Percentiles rank a stretch among this genome's conserved stretches.
Conservation (phyloP, 2,797 vertebrate species). For the Sebastes taczanowskii region DNA sequence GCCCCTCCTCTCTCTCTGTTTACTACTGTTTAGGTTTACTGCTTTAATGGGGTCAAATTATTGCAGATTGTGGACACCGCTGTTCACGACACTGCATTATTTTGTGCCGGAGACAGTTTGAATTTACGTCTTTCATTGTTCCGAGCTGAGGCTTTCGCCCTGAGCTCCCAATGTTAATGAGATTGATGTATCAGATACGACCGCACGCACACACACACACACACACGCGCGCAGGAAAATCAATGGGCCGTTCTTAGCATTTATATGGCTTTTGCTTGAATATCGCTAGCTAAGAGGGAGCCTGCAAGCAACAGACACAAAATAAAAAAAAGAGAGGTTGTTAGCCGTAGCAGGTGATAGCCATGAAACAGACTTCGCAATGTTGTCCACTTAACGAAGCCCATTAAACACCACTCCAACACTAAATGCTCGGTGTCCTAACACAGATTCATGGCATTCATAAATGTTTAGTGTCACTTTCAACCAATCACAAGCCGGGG, state of each 20-base stretch:
- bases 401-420: slow-evolving; percentile 59
- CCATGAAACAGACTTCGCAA: slow-evolving; percentile 32
- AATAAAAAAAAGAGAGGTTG: slow-evolving; percentile 23
- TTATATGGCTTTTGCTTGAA: slow-evolving; percentile 69
- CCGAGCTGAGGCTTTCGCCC: slow-evolving; percentile 24
- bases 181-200: slow-evolving; percentile 61
- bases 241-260: slow-evolving; percentile 73
- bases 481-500: slow-evolving; percentile 14
- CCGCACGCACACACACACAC: slow-evolving; percentile 20
- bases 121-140: slow-evolving; percentile 63
- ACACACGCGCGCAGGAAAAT: slow-evolving; percentile 47
- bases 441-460: slow-evolving; percentile 51
- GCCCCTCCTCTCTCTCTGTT: slow-evolving; percentile 18
- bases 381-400: slow-evolving; percentile 59
- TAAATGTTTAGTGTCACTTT: slow-evolving; percentile 57
- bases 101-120: slow-evolving; percentile 35
- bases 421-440: slow-evolving; percentile 42
- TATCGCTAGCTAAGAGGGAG: slow-evolving; percentile 45
- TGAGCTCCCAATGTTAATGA: slow-evolving; percentile 50
- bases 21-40: slow-evolving; percentile 36
- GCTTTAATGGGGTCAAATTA: slow-evolving; percentile 49
- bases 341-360: slow-evolving; percentile 37
- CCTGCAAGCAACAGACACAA: slow-evolving; percentile 35
- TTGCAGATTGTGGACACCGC: slow-evolving; percentile 1
- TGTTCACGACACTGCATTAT: slow-evolving; percentile 33